phyloP scores from a whole-genome alignment of 2,797 vertebrate species.

The Argya squamiceps region DNA sequence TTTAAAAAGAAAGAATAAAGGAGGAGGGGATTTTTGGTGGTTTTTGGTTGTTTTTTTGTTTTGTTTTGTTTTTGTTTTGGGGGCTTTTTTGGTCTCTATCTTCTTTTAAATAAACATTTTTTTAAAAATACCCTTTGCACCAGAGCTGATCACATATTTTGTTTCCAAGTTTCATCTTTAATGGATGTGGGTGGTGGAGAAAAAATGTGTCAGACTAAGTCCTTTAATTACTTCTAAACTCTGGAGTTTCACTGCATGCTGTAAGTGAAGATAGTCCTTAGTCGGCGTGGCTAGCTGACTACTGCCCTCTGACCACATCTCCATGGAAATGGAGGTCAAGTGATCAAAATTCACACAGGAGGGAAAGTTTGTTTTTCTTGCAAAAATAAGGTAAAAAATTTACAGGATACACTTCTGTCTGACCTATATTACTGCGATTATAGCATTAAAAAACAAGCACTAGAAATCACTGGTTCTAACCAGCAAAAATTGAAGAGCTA shows the following conservation, averaged over 20 bases:
- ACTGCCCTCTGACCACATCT: neutral
- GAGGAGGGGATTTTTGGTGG: neutral
- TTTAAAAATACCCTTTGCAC: neutral
- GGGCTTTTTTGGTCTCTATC: neutral
- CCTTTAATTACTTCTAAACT: neutral
- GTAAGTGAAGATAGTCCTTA: neutral
- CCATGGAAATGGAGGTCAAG: constrained; percentile 36
- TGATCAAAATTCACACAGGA: neutral
- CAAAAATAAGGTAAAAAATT: neutral
- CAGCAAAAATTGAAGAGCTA: neutral
- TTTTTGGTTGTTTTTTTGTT: too few relatives aligned
- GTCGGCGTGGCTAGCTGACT: neutral
- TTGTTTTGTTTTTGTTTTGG: accelerated
- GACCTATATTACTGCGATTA: neutral
- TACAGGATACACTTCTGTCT: neutral
- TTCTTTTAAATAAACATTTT: neutral
- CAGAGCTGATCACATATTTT: neutral
- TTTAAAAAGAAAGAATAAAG: neutral
- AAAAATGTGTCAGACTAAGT: neutral
- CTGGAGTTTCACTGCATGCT: neutral
- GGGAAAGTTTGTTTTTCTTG: neutral
- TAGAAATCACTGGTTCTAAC: neutral
- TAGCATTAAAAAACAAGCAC: neutral
- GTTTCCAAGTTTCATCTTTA: neutral
- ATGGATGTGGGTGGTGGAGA: neutral